Percentiles rank a stretch among this genome's conserved stretches.
These are phyloP conservation scores for Peromyscus californicus DNA, from an alignment of 2,113 vertebrate species.

Conservation along the genomic window DNA sequence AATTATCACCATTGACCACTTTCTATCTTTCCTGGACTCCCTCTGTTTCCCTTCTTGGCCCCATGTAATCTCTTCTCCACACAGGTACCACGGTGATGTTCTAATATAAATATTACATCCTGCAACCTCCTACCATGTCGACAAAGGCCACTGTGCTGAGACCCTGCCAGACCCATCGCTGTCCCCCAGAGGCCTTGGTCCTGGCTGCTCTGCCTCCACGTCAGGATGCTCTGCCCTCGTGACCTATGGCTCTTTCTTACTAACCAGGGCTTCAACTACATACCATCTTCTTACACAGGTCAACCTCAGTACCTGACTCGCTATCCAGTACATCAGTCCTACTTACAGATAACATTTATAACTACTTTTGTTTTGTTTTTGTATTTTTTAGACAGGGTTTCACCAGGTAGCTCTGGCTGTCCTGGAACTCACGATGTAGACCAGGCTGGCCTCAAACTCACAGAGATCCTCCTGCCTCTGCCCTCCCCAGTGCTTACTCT, in stretches of 20 bases:
- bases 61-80: not conserved
- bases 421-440: not conserved
- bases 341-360: constrained; percentile 1
- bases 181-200: not conserved
- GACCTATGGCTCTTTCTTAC: not conserved
- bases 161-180: not conserved
- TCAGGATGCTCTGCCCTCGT: not conserved
- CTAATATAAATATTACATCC: constrained; percentile 2
- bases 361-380: constrained; percentile 9
- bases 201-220: not conserved
- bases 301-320: not conserved
- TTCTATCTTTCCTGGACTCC: not conserved
- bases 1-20: not conserved
- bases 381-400: too few species aligned
- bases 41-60: not conserved
- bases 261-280: not conserved
- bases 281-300: not conserved
- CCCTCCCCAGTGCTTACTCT: not conserved
- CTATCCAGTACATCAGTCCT: not conserved
- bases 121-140: not conserved
- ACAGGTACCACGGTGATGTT: not conserved
- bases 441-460: not conserved
- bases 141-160: not conserved
- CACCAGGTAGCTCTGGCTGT: not conserved
- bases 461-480: not conserved